Evolutionary conservation across 2,888 invertebrate genomes (phyloP).

Genomic region (Sussaba pulchella): DNA sequence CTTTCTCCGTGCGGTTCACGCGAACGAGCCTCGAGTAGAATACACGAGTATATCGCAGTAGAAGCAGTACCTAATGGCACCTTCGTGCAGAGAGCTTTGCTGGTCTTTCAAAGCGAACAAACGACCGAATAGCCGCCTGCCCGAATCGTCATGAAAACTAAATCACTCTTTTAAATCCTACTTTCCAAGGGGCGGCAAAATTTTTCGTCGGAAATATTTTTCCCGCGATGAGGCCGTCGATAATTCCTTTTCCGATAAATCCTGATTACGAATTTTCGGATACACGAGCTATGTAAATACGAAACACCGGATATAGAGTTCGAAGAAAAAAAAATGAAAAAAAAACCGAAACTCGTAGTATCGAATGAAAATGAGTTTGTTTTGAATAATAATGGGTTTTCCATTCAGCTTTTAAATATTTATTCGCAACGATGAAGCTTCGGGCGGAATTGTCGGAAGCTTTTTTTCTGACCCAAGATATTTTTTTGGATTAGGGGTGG

Average conservation of each 20-base stretch:
- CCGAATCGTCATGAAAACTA: constrained; percentile 5
- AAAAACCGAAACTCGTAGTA: background rate
- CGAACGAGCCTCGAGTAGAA: constrained; percentile 60
- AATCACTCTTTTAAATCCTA: background rate
- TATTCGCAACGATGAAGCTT: background rate
- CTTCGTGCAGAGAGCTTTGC: constrained; percentile 15
- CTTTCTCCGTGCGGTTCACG: constrained; percentile 61
- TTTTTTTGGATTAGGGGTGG: background rate
- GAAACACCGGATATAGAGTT: background rate
- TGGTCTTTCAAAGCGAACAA: constrained; percentile 13
- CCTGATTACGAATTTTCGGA: constrained; percentile 8
- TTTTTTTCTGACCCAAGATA: constrained; percentile 6
- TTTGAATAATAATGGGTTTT: constrained; percentile 13
- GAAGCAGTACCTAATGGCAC: constrained; percentile 2
- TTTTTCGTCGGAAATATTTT: background rate
- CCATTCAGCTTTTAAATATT: constrained; percentile 24
- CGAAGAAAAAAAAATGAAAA: background rate
- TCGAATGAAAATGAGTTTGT: constrained; percentile 11
- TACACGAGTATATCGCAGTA: constrained; percentile 25
- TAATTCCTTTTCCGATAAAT: constrained; percentile 23
- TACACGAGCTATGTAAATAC: constrained; percentile 19
- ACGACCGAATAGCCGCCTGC: constrained; percentile 2
- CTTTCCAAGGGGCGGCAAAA: background rate
- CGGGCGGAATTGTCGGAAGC: constrained; percentile 6
- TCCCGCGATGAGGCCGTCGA: background rate